These are phyloP conservation scores for Vidua chalybeata DNA, from an alignment of 2,113 vertebrate genomes.

Conservation along the genomic window DNA sequence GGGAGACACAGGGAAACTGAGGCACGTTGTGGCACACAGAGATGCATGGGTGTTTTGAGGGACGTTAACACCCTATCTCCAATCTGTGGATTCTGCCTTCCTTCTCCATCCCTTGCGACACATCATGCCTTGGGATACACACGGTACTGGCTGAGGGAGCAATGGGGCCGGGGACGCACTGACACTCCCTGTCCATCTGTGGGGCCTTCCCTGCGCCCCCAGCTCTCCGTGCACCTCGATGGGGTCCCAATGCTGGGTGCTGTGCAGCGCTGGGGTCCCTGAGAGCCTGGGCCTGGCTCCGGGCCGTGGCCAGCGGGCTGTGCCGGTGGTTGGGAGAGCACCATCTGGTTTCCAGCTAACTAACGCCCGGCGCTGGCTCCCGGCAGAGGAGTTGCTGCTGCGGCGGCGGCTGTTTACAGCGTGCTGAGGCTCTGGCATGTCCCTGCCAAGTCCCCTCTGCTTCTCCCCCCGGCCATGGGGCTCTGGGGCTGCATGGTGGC, in stretches of 20 bases:
- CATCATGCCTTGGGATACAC: neutral
- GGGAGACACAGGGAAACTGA: neutral
- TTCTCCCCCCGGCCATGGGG: neutral
- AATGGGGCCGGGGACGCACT: no score
- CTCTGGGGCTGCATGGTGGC: neutral
- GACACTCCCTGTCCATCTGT: neutral
- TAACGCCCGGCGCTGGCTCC: constrained; percentile 49
- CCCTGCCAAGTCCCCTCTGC: constrained; percentile 34
- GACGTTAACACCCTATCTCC: neutral
- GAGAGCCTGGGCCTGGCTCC: neutral
- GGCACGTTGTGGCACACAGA: neutral
- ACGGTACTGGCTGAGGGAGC: neutral
- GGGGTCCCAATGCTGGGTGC: neutral
- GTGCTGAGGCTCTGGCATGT: constrained; percentile 23
- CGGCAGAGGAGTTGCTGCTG: constrained; percentile 58
- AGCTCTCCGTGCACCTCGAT: fast-evolving
- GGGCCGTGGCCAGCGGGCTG: neutral
- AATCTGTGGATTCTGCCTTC: neutral
- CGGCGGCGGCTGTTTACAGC: constrained; percentile 53
- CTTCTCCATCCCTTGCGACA: neutral
- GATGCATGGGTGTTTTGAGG: fast-evolving
- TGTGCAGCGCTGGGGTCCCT: neutral
- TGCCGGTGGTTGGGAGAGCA: neutral
- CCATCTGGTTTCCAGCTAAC: constrained; percentile 62
- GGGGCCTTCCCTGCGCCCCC: neutral